A percentile compares a stretch with the other conserved stretches of the same genome.
phyloP scores from a whole-genome alignment of 1,140 invertebrate species.

The Calephelis nemesis region DNA sequence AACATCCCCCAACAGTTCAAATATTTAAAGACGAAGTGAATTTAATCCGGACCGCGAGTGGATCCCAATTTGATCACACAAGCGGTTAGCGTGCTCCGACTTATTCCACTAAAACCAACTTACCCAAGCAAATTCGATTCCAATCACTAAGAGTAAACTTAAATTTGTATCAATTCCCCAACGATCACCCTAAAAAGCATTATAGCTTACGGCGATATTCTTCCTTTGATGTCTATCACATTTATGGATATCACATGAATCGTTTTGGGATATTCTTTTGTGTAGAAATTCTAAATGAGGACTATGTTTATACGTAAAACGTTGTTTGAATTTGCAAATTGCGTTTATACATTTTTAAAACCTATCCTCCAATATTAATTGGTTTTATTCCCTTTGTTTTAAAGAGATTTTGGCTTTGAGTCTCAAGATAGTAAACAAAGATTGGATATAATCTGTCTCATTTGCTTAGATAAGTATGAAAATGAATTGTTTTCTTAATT shows the following conservation, averaged over 20 bases:
- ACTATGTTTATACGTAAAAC: too few species aligned
- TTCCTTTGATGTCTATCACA: constrained; percentile 9
- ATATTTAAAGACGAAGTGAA: constrained; percentile 68
- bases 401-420: too few species aligned
- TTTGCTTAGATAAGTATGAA: too few species aligned
- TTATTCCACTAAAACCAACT: constrained; percentile 67
- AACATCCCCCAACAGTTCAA: constrained; percentile 51
- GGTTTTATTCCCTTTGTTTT: too few species aligned
- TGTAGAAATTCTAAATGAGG: too few species aligned
- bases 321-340: too few species aligned
- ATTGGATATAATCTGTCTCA: too few species aligned
- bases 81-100: constrained; percentile 49
- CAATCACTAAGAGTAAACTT: constrained; percentile 62
- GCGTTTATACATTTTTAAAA: too few species aligned
- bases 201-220: constrained; percentile 4
- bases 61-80: constrained; percentile 71
- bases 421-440: too few species aligned
- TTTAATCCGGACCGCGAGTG: constrained; percentile 51
- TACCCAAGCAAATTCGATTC: constrained; percentile 67
- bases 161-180: constrained; percentile 50
- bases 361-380: too few species aligned
- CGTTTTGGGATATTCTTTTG: neutral
- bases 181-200: constrained; percentile 18
- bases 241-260: neutral
- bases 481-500: too few species aligned